Evolutionary conservation across 2,888 invertebrate species (phyloP), one percentile per base, ranked within the genome.

Genomic region (Saturnia japonica): DNA sequence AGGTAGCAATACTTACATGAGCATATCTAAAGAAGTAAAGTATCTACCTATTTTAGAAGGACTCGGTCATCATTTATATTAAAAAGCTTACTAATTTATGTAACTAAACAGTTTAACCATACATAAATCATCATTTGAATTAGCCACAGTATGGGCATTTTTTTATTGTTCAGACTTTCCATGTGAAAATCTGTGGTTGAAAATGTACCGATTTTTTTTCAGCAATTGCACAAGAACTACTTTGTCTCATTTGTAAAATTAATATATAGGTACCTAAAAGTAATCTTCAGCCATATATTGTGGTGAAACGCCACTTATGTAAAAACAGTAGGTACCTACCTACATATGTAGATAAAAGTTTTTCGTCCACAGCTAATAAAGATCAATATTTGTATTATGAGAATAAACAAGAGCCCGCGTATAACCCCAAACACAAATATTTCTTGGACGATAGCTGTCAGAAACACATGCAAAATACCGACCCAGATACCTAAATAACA

Each of bases 401-500:
- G 57, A 60, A 60, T 60, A 60, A 60, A 60, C 57, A 60, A 28
- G 25, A 28, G 9, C 57, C 25, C 12, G 6, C 8, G 14, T 14
- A 60, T 60, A 60, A 25, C 25, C 25, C 57, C 25, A 25, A 57
- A 57, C 12, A 22, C 22, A 25, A 11, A 57, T 57, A 57, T 14
- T 60, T 60, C 14, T 60, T 60, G 28, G 6, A 28, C 12, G 28
- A 60, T 60, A 28, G 25, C 4, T 25, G 16, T 28, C 25, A 60
- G 57, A 25, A 60, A 60, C 25, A 22, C 57, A 60, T 14, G 25
- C 14, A 28, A 60, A 60, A 25, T 60, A 60, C 25, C 28, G 57
- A 28, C 57, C 57, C 19, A 60, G 14, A 60, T 60, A 60, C 28
- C 57, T 28, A 60, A 60, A 60, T 60, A 60, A 60, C 28, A 28